A percentile compares a stretch with the other conserved stretches of the same genome.
Evolutionary conservation across 2,797 vertebrate genomes (phyloP).

Genomic region (Amblyraja radiata): DNA sequence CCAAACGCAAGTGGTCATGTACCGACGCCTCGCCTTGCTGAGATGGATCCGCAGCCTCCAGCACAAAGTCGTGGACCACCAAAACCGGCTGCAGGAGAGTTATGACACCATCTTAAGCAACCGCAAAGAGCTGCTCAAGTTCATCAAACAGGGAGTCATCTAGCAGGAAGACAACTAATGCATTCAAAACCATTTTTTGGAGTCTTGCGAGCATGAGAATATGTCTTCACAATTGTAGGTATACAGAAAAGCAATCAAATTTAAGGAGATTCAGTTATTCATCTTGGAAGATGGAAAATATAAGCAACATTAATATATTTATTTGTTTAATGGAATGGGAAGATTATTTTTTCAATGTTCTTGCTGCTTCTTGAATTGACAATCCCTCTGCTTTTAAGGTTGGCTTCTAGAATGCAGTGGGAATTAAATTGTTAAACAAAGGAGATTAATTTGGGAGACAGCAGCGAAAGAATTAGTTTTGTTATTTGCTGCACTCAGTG

Average conservation of each 20-base stretch:
- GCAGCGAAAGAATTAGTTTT: background rate
- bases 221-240: background rate
- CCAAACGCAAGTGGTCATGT: conserved; percentile 90
- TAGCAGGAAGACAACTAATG: background rate
- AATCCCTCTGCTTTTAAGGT: background rate
- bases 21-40: conserved; percentile 85
- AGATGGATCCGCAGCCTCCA: conserved; percentile 89
- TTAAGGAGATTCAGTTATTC: background rate
- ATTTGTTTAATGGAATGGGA: background rate
- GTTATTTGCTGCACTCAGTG: background rate
- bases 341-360: background rate
- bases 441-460: background rate
- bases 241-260: background rate
- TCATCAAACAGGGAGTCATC: conserved; percentile 57
- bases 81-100: conserved; percentile 87
- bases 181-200: background rate
- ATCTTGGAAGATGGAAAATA: background rate
- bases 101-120: conserved; percentile 91
- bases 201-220: background rate
- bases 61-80: conserved; percentile 77
- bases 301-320: background rate
- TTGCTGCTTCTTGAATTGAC: background rate
- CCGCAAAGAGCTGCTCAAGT: conserved; percentile 85
- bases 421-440: background rate
- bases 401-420: background rate